Conservation (phyloP, 2,888 invertebrate genomes). For the Agapostemon virescens region DNA sequence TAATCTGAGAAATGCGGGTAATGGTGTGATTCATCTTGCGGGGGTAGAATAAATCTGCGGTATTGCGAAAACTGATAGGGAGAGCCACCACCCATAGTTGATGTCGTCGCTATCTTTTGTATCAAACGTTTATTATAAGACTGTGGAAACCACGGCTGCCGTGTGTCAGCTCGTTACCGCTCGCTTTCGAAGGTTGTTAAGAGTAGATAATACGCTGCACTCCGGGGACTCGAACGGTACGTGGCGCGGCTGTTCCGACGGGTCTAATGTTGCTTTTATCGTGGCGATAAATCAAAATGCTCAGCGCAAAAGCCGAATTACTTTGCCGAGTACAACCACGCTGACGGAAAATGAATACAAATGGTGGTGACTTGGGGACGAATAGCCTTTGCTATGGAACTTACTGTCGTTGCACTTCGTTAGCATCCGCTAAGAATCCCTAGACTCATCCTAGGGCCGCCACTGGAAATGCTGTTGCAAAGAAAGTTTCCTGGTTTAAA, state of each 20-base stretch:
- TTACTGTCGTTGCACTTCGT: constrained; percentile 23
- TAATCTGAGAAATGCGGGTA: constrained; percentile 5
- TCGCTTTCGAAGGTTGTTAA: constrained; percentile 51
- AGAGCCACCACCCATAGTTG: background rate
- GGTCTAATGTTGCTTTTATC: constrained; percentile 63
- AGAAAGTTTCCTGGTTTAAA: background rate
- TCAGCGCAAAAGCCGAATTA: constrained; percentile 54
- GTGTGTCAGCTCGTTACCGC: constrained; percentile 50
- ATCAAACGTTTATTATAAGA: constrained; percentile 32
- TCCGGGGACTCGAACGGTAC: constrained; percentile 44
- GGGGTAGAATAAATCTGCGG: background rate
- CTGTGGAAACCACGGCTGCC: constrained; percentile 17
- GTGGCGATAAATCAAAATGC: constrained; percentile 61
- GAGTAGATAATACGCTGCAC: constrained; percentile 54
- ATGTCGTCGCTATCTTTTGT: constrained; percentile 2
- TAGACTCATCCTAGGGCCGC: background rate
- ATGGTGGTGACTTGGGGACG: constrained; percentile 33
- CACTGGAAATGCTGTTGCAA: background rate
- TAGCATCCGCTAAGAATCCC: background rate
- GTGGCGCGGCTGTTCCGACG: constrained; percentile 39
- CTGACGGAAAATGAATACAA: constrained; percentile 59
- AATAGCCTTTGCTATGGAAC: constrained; percentile 31
- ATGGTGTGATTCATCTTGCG: constrained; percentile 6
- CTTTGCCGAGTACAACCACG: constrained; percentile 49
- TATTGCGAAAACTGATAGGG: constrained; percentile 11